phyloP scores from a whole-genome alignment of 2,797 vertebrate species.

The Aplochiton taeniatus region DNA sequence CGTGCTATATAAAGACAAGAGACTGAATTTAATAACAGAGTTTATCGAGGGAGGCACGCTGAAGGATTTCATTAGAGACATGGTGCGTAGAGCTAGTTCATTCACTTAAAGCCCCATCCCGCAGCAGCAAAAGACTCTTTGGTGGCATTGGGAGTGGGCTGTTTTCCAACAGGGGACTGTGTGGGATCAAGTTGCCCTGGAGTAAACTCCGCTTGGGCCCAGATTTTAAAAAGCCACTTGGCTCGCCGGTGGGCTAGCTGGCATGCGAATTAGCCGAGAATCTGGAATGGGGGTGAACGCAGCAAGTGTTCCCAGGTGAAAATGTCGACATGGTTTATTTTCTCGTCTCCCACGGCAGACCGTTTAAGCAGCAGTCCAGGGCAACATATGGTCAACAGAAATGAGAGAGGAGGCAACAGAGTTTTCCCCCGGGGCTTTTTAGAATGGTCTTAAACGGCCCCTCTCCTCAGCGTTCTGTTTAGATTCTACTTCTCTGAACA shows the following conservation, averaged over 20 bases:
- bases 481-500: too few species aligned
- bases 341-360: not conserved
- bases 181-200: slow-evolving; percentile 49
- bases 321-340: not conserved
- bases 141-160: slow-evolving; percentile 23
- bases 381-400: slow-evolving; percentile 1
- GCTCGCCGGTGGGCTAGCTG: slow-evolving; percentile 37
- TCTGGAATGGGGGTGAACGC: slow-evolving; percentile 36
- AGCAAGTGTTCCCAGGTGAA: slow-evolving; percentile 67
- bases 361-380: slow-evolving; percentile 8
- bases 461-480: not conserved
- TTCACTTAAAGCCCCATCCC: slow-evolving; percentile 19
- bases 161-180: slow-evolving; percentile 11
- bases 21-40: slow-evolving; percentile 90
- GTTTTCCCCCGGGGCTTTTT: not conserved
- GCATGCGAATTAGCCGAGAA: slow-evolving; percentile 38
- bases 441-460: not conserved
- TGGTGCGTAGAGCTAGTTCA: slow-evolving; percentile 69
- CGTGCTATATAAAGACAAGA: slow-evolving; percentile 94
- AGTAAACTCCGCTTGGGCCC: slow-evolving; percentile 47
- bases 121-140: slow-evolving; percentile 27
- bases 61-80: slow-evolving; percentile 90
- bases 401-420: slow-evolving; percentile 12
- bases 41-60: slow-evolving; percentile 92
- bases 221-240: slow-evolving; percentile 29